Base-by-base conservation (phyloP, 2,888 invertebrate genomes). In the Sphaerophoria rueppellii region DNA sequence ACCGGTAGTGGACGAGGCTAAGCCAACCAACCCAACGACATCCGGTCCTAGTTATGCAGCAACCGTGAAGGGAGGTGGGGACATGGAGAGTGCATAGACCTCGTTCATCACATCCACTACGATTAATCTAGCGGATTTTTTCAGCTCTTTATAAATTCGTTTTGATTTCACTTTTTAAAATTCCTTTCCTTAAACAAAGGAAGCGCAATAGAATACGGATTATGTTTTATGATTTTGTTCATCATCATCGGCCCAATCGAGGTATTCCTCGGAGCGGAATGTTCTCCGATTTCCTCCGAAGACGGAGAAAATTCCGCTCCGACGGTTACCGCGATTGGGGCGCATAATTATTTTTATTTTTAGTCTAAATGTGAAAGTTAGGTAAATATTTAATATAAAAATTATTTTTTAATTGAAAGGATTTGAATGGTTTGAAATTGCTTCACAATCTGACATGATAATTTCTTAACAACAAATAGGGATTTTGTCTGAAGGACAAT, bases 11-110 rank as follows among this genome's bases (percentile, higher is more conserved):
- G 88, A 87, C 50, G 87, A 86, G 35, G 87, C 87, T 37, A 88
- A 89, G 80, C 74, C 87, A 52, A 73, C 87, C 46, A 87, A 87
- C 50, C 87, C 76, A 58, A 72, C 85, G 34, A 85, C 88, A 63
- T 89, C 90, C 58, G 90, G 90, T 70, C 88, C 91, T 78, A 91
- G 90, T 74, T 91, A 91, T 87, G 91, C 92, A 69, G 90, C 91
- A 60, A 88, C 92, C 50, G 91, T 91, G 4, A 92, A 92, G 88
- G 91, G 90, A 9, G 75, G 61, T 70, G 85, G 76, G 14, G 81
- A 85, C 37, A 91, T 91, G 67, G 91, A 90, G 61, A 89, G 88
- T 69, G 87, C 88, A 60, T 88, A 85, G 85, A 85, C 81, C 72
- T 83, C 83, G 61, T 83, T 83, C 72, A 83, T 83, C 6, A 80